Base-by-base conservation (phyloP, 2,888 invertebrate species). In the Seira sanloemensis region DNA sequence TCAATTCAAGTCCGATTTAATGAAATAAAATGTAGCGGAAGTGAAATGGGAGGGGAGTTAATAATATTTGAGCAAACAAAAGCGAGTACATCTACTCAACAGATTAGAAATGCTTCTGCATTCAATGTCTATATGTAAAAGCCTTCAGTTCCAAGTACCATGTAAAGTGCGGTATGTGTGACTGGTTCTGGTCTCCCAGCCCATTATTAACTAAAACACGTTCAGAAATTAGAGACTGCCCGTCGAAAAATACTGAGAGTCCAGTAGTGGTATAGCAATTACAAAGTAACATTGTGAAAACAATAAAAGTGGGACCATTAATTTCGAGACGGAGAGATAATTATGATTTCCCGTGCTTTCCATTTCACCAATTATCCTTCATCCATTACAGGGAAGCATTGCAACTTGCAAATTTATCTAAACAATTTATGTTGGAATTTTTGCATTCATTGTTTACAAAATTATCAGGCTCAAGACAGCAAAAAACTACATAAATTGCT, bases 21-120 rank as follows among this genome's bases (percentile, higher is more conserved):
- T 72, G 72, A 72, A 73, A 73, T 73, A 26, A 73, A 73, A 54
- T 73, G 73, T 73, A 73, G 73, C 73, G 73, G 73, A 73, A 73
- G 58, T 24, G 73, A 73, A 58, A 73, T 73, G 73, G 73, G 73
- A 73, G 73, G 73, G 58, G 73, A 58, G 24, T 18, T 50, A 24
- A 21, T 46, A 58, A 73, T 73, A 37, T 37, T 25, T 73, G 73
- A 54, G 58, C 58, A 73, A 73, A 73, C 73, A 73, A 67, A n/a
- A 37, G 67, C 23, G n/a, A 23, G 25, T 25, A 12, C 12, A 71
- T 50, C 18, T 27, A 69, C 46, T n/a, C n/a, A n/a, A n/a, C n/a
- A n/a, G n/a, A n/a, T n/a, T n/a, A n/a, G n/a, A n/a, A n/a, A n/a
- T n/a, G n/a, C n/a, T n/a, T n/a, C n/a, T 1, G 7, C 2, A 2